Evolutionary conservation across 2,888 invertebrate species (phyloP), one percentile per base, ranked within the genome.

Genomic region (Notodonta ziczac): DNA sequence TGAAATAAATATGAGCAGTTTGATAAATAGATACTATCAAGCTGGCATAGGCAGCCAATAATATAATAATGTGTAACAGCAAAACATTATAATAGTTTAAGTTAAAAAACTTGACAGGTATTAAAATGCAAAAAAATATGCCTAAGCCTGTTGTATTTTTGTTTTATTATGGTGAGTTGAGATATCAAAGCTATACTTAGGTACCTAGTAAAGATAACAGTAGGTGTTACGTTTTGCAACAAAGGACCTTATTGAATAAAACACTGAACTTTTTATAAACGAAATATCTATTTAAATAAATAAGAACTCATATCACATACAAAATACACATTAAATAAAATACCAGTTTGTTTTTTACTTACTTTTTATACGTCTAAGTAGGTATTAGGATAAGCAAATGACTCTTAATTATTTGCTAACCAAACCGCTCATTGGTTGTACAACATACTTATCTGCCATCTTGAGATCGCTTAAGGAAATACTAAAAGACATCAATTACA

Each of bases 391-490:
- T 54, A 58, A 50, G 52, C 52, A 60, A 66, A 62, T 61, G 56
- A 54, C 10, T 9, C 12, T 51, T 59, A 8, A 62, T 56, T 6
- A 50, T 50, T n/a, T 46, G 61, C 54, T 35, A 58, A 59, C 48
- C 46, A 40, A 40, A 50, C 48, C 24, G 50, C 52, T 57, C 58
- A 55, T 46, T 55, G 52, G 40, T 59, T 48, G 44, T 58, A 69
- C 39, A 42, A 54, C 10, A n/a, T 50, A 46, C 44, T 63, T 50
- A 60, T 57, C 58, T 48, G 58, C 56, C 54, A 54, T 35, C 61
- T 60, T 57, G 53, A 61, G 59, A 65, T 65, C 65, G 58, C 58
- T 32, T 60, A 56, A 16, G 72, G 72, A 65, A 72, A 52, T 32
- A 52, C 52, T 52, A 50, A 50, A 50, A 16, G 16, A 70, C 67